Percentiles rank a stretch among this genome's conserved stretches.
These are phyloP conservation scores for Meloidogyne hapla DNA, from an alignment of 1,140 invertebrate genomes.

Conservation along the genomic window DNA sequence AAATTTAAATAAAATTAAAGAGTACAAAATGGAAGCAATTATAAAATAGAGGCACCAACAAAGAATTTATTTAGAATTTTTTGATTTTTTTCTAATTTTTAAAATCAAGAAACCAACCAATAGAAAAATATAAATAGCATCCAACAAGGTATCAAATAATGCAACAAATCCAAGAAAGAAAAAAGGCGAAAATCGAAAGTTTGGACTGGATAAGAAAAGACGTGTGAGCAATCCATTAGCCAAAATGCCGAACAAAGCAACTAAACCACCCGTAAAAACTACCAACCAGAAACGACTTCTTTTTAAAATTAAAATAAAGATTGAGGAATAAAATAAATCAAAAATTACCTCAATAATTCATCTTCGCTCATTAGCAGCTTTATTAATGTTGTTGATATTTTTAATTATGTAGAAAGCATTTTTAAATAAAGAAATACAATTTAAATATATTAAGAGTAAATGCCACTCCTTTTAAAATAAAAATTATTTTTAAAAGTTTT, in stretches of 20 bases:
- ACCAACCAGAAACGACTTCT: conserved; percentile 36
- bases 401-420: background rate
- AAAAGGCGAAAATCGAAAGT: conserved; percentile 52
- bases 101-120: conserved; percentile 39
- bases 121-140: conserved; percentile 43
- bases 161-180: conserved; percentile 53
- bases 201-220: conserved; percentile 37
- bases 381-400: background rate
- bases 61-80: background rate
- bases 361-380: background rate
- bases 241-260: conserved; percentile 42
- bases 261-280: conserved; percentile 33
- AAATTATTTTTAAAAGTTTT: too few species aligned
- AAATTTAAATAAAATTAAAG: too few species aligned
- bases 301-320: background rate
- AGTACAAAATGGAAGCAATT: too few species aligned
- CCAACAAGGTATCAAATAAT: conserved; percentile 47
- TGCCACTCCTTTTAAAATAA: too few species aligned
- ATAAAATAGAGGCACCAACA: background rate
- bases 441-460: too few species aligned
- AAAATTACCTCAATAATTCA: background rate
- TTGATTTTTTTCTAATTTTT: conserved; percentile 1
- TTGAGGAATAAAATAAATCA: background rate
- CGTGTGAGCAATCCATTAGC: conserved; percentile 43
- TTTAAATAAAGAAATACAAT: background rate